These are phyloP conservation scores for Neelides folsomi DNA, from an alignment of 2,888 invertebrate species.

Conservation along the genomic window DNA sequence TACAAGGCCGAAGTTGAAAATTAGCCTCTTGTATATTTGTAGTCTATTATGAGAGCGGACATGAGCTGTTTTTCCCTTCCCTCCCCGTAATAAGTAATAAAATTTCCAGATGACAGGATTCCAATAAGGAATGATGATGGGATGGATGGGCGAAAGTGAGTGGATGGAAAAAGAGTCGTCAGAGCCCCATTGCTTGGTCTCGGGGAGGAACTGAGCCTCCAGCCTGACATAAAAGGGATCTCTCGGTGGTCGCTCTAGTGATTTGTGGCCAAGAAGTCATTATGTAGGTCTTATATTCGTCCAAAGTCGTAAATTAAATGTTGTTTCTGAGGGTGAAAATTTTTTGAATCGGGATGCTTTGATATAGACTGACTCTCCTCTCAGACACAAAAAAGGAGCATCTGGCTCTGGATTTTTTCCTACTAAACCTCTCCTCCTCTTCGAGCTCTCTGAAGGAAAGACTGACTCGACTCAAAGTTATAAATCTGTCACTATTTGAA, in stretches of 20 bases:
- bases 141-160: no score
- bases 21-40: no score
- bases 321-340: constrained; percentile 20
- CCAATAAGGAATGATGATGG: no score
- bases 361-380: constrained; percentile 16
- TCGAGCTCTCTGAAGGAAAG: constrained; percentile 3
- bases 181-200: no score
- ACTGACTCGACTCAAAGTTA: constrained; percentile 24
- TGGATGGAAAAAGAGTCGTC: no score
- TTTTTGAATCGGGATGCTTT: constrained; percentile 30
- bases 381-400: constrained; percentile 22
- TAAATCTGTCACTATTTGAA: constrained; percentile 32
- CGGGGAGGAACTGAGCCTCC: no score
- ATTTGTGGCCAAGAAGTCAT: constrained; percentile 30
- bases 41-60: no score
- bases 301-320: constrained; percentile 25
- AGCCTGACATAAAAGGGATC: constrained; percentile 15
- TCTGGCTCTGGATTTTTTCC: constrained; percentile 25
- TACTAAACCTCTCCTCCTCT: constrained; percentile 25
- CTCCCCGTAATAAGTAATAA: no score
- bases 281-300: constrained; percentile 16
- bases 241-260: constrained; percentile 28
- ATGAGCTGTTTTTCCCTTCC: no score
- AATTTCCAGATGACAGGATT: no score
- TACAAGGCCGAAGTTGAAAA: no score